Evolutionary conservation across 2,797 vertebrate species (phyloP), one percentile per base, ranked within the genome.

Genomic region (Melanotaenia boesemani): DNA sequence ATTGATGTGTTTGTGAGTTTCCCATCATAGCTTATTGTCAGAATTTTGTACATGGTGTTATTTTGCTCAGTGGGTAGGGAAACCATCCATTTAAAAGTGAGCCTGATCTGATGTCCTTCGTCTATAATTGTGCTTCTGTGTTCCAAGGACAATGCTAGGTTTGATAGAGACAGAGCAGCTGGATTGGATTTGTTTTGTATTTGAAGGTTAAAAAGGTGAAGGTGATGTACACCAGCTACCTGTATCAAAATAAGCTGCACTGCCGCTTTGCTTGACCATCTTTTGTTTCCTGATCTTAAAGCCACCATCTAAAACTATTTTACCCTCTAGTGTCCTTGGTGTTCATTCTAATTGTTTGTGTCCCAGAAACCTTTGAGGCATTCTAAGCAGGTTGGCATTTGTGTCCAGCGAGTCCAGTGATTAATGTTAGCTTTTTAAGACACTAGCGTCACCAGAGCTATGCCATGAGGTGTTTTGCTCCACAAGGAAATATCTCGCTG

Each of bases 361-460:
- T 50, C 48, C 48, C 48, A 50, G 48, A 50, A 50, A 50, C 48
- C 48, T 50, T 50, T 11, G 20, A 50, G 48, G 48, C 48, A 50
- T 50, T 50, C 48, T 22, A 50, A 50, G 48, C 48, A 50, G 48
- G 48, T 50, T 50, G 48, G 20, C 48, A n/a, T 50, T 9, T 22
- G 48, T 50, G 48, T 50, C 48, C 48, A 50, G 20, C 22, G 46
- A 9, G 46, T 48, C 46, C 20, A 16, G 46, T 48, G 48, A 50
- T 50, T 11, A 50, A 50, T 50, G 48, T 50, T 50, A 22, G 48
- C 3, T 50, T 18, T 50, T 50, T 50, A 3, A 22, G 8, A n/a
- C 16, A 46, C 44, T 5, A 46, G 6, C 9, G 11, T 50, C n/a
- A 50, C 48, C 50, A 11, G 48, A 22, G 48, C n/a, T 50, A 50